Base-by-base conservation (phyloP, 1,140 invertebrate species). In the Drosophila lacteicornis region DNA sequence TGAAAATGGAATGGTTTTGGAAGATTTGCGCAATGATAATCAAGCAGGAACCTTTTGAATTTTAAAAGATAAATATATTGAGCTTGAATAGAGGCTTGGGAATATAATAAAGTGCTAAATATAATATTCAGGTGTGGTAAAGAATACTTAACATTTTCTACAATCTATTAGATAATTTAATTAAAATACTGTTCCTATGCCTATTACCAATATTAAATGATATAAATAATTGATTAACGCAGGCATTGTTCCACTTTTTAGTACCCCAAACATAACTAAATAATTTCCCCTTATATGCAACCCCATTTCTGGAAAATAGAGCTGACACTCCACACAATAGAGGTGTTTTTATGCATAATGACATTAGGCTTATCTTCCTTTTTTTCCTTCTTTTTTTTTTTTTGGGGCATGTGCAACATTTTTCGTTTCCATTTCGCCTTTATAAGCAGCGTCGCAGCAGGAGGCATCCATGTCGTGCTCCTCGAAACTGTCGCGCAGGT, bases 401-500 rank as follows among this genome's bases (percentile, higher is more conserved):
- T 46, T 17, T 4, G 67, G 65, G 50, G 69, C 69, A 73, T 73
- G 67, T 73, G 69, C 53, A 73, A 71, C 67, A 60, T 73, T 51
- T 71, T 69, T 55, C 67, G 51, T 71, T 70, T 17, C 33, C 49
- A 56, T 38, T 36, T 70, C 49, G 22, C 22, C 30, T 36, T 47
- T 17, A n/a, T 30, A 42, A 47, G 30, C n/a, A 12, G 38, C 33
- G 42, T 22, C 75, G 59, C 83, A 87, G 83, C 76, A 70, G 82
- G 82, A 79, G 60, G 67, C 12, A 38, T 47, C 46, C 45, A 46
- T 19, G 27, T 55, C 59, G 33, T 51, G 40, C 56, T 80, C 70
- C 63, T 62, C 53, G 46, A 62, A 62, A 66, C 36, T 59, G 65
- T 88, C 68, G 74, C 53, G 61, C 55, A 47, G 85, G 82, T 82